These are phyloP conservation scores for Buteo buteo DNA, from an alignment of 2,113 vertebrate genomes.

Conservation along the genomic window DNA sequence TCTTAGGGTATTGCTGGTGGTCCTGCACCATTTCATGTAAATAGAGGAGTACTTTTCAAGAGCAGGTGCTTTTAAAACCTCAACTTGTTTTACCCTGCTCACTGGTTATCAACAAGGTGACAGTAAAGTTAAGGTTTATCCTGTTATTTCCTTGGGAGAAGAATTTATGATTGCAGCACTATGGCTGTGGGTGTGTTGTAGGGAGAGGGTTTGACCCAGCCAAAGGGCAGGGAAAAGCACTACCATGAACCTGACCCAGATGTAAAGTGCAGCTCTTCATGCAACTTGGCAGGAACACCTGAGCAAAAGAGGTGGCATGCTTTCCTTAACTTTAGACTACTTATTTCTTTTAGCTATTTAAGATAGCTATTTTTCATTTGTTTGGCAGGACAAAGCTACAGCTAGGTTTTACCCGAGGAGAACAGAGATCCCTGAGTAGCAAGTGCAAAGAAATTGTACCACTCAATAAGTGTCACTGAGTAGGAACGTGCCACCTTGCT, in stretches of 20 bases:
- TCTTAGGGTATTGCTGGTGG: background rate
- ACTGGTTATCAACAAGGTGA: background rate
- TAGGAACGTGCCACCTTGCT: background rate
- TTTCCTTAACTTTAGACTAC: background rate
- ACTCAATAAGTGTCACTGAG: background rate
- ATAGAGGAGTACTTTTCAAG: background rate
- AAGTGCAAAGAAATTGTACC: background rate
- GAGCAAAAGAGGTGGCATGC: background rate
- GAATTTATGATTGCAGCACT: background rate
- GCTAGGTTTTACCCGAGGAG: background rate
- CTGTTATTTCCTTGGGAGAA: background rate
- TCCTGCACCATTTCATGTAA: background rate
- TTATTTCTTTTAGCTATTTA: background rate
- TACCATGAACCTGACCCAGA: background rate
- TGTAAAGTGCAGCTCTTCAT: background rate
- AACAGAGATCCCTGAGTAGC: background rate
- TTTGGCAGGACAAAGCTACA: background rate
- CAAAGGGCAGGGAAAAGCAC: background rate
- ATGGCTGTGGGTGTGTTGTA: background rate
- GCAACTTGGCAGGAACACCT: background rate
- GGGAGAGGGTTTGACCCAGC: background rate
- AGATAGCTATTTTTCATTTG: background rate
- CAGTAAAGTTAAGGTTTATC: background rate
- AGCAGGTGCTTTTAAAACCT: background rate
- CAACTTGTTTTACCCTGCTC: background rate